A percentile compares a stretch with the other conserved stretches of the same genome.
These are phyloP conservation scores for Agelastica alni DNA, from an alignment of 2,888 invertebrate species.

Conservation along the genomic window DNA sequence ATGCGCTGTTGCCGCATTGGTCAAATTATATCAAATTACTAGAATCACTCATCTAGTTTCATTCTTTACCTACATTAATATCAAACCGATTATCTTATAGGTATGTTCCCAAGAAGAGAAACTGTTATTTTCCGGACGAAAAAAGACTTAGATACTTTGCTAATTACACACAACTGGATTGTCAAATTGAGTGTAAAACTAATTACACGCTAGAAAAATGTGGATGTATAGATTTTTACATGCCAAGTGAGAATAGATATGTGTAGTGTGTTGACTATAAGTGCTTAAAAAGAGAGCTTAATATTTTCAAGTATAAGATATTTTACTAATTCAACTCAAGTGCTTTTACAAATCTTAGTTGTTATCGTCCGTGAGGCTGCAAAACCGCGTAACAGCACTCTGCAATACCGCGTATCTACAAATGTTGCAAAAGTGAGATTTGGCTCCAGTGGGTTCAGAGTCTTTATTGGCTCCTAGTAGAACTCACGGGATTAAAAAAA, in stretches of 20 bases:
- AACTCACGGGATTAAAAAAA: too few relatives aligned
- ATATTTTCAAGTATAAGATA: background rate
- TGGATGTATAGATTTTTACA: slow-evolving; percentile 62
- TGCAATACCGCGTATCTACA: too few relatives aligned
- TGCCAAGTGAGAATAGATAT: slow-evolving; percentile 59
- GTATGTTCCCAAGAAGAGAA: slow-evolving; percentile 57
- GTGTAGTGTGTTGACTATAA: background rate
- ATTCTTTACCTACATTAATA: background rate
- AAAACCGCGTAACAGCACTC: too few relatives aligned
- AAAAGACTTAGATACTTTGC: slow-evolving; percentile 66
- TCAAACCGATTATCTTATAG: background rate
- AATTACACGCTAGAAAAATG: slow-evolving; percentile 63
- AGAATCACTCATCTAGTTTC: too few relatives aligned
- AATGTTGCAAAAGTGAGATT: too few relatives aligned
- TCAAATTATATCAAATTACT: too few relatives aligned
- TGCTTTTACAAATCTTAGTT: too few relatives aligned
- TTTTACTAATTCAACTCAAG: background rate
- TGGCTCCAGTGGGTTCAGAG: background rate
- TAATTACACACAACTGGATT: slow-evolving; percentile 71
- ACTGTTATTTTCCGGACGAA: slow-evolving; percentile 70
- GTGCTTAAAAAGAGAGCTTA: background rate
- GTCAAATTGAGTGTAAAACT: slow-evolving; percentile 70
- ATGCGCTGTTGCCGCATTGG: too few relatives aligned
- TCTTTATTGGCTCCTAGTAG: too few relatives aligned
- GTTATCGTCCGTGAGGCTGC: too few relatives aligned